Evolutionary conservation across 2,797 vertebrate species (phyloP).

Genomic region (Dromococcyx pavoninus): DNA sequence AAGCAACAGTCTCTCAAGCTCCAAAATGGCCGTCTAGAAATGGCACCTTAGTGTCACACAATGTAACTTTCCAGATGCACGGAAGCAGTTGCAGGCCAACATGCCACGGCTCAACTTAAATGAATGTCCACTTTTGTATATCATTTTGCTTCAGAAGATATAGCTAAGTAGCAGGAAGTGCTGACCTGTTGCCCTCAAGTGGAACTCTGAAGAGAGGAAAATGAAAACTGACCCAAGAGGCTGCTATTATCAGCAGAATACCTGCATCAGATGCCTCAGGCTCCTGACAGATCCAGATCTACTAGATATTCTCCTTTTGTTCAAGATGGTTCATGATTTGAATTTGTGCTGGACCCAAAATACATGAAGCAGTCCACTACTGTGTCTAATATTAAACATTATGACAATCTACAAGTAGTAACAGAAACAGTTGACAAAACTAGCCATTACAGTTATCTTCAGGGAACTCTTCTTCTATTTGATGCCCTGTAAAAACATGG

Average conservation of each 20-base stretch:
- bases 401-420: background rate
- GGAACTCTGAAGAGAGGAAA: background rate
- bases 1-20: background rate
- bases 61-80: background rate
- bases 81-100: background rate
- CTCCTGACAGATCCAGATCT: background rate
- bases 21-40: background rate
- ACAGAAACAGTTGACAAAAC: background rate
- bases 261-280: background rate
- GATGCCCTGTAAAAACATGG: background rate
- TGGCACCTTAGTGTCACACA: accelerated
- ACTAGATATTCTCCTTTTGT: background rate
- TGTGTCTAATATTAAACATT: background rate
- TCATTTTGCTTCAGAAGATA: background rate
- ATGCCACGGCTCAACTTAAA: background rate
- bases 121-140: background rate
- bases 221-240: background rate
- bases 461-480: background rate
- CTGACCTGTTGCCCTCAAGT: background rate
- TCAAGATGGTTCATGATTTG: background rate
- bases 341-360: background rate
- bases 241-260: background rate
- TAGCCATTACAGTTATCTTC: background rate
- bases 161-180: background rate
- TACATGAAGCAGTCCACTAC: background rate